phyloP scores from a whole-genome alignment of 1,140 invertebrate species.

The Sinonovacula constricta region DNA sequence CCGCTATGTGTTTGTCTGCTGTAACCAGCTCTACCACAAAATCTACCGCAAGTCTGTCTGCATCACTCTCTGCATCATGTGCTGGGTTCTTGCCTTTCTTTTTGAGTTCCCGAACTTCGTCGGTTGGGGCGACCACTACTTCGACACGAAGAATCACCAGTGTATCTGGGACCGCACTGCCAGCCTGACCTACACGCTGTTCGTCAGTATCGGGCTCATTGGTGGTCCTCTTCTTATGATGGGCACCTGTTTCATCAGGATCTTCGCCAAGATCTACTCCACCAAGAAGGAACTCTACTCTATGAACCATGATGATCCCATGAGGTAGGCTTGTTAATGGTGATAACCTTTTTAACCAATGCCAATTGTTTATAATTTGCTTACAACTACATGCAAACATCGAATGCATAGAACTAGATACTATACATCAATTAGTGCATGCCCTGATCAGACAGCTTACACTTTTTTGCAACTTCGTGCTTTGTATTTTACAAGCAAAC shows the following conservation, averaged over 20 bases:
- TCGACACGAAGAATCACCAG: constrained; percentile 70
- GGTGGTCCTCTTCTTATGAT: constrained; percentile 65
- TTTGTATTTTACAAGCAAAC: too few relatives aligned
- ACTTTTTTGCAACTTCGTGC: too few relatives aligned
- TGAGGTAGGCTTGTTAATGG: too few relatives aligned
- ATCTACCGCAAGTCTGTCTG: constrained; percentile 59
- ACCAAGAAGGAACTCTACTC: constrained; percentile 64
- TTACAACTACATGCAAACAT: too few relatives aligned
- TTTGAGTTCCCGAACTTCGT: constrained; percentile 74
- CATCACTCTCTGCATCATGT: constrained; percentile 55
- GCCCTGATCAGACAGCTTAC: too few relatives aligned
- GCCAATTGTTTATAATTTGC: too few relatives aligned
- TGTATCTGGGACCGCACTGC: constrained; percentile 75
- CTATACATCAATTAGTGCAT: too few relatives aligned
- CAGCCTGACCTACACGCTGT: constrained; percentile 70
- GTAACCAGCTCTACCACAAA: constrained; percentile 60
- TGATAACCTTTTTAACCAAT: too few relatives aligned
- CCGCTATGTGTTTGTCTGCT: constrained; percentile 73
- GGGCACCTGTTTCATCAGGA: constrained; percentile 64
- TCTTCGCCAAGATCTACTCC: constrained; percentile 67
- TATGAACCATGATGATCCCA: constrained; percentile 54
- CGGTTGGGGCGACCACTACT: constrained; percentile 73
- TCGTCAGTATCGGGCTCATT: constrained; percentile 67
- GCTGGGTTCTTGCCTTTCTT: constrained; percentile 69
- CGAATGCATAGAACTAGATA: too few relatives aligned